Percentiles rank a stretch among this genome's conserved stretches.
Evolutionary conservation across 1,140 invertebrate species (phyloP).

Genomic region (Tetramorium simillimum): DNA sequence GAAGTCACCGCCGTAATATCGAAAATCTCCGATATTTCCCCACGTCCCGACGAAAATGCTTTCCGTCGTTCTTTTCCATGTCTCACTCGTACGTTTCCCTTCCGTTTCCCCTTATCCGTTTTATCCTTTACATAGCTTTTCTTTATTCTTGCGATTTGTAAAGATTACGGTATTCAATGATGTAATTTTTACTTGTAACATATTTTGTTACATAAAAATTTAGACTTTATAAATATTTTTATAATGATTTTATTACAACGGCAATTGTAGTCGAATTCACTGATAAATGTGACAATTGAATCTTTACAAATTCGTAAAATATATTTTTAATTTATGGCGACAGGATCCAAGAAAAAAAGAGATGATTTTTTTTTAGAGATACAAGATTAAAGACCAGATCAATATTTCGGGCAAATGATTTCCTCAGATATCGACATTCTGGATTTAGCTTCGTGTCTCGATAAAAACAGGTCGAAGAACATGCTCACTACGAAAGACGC

Average conservation of each 20-base stretch:
- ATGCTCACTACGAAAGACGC: constrained; percentile 41
- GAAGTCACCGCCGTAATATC: constrained; percentile 66
- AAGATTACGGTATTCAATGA: neutral
- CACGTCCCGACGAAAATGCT: constrained; percentile 24
- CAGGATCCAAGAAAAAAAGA: neutral
- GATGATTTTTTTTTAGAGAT: neutral
- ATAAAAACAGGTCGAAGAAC: constrained; percentile 46
- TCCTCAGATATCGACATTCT: constrained; percentile 54
- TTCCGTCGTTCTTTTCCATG: neutral
- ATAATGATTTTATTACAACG: neutral
- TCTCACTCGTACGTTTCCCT: neutral
- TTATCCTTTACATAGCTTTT: neutral
- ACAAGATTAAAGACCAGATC: neutral
- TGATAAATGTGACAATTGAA: neutral
- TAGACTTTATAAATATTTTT: neutral
- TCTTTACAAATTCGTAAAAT: neutral
- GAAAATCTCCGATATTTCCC: constrained; percentile 67
- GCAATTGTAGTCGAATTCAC: neutral
- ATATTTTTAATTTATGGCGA: neutral
- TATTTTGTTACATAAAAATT: neutral
- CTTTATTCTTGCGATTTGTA: neutral
- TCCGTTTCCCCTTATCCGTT: neutral
- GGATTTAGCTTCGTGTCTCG: constrained; percentile 21
- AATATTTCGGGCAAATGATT: constrained; percentile 45
- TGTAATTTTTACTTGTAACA: neutral